Conservation (phyloP, 2,888 invertebrate species). For the Drosophila macrospina region DNA sequence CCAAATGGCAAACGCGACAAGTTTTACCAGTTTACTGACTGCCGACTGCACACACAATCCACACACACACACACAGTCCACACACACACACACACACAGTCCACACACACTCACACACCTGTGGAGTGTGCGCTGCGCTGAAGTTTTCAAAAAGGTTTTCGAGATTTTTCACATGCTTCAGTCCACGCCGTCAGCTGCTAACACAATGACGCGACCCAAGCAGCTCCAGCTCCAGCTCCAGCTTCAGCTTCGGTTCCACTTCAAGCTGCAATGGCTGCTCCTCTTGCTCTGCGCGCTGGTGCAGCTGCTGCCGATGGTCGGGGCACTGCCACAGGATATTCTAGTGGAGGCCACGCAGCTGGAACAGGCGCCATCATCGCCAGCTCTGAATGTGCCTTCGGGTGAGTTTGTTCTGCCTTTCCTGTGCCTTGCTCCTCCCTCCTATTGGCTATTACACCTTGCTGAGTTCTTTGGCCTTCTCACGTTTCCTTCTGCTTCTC, state of each 20-base stretch:
- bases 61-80: slow-evolving; percentile 17
- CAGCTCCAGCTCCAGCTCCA: slow-evolving; percentile 31
- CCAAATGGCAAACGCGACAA: slow-evolving; percentile 65
- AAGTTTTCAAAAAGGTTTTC: slow-evolving; percentile 68
- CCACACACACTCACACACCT: slow-evolving; percentile 14
- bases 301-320: slow-evolving; percentile 25
- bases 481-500: neutral
- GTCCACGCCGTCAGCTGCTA: slow-evolving; percentile 55
- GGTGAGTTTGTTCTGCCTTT: slow-evolving; percentile 43
- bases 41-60: slow-evolving; percentile 15
- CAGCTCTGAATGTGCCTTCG: slow-evolving; percentile 59
- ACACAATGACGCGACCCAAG: slow-evolving; percentile 60
- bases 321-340: slow-evolving; percentile 62
- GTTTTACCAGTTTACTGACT: slow-evolving; percentile 65
- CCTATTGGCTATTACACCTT: too few relatives aligned
- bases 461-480: too few relatives aligned
- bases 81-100: slow-evolving; percentile 14
- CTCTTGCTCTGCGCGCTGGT: slow-evolving; percentile 26
- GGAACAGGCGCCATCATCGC: slow-evolving; percentile 26
- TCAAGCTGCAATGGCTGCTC: neutral
- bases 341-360: slow-evolving; percentile 37
- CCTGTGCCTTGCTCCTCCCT: neutral
- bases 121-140: slow-evolving; percentile 13
- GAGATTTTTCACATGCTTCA: slow-evolving; percentile 64
- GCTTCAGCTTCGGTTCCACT: neutral